Base-by-base conservation (phyloP, 1,140 invertebrate genomes). In the Drosophila azteca region DNA sequence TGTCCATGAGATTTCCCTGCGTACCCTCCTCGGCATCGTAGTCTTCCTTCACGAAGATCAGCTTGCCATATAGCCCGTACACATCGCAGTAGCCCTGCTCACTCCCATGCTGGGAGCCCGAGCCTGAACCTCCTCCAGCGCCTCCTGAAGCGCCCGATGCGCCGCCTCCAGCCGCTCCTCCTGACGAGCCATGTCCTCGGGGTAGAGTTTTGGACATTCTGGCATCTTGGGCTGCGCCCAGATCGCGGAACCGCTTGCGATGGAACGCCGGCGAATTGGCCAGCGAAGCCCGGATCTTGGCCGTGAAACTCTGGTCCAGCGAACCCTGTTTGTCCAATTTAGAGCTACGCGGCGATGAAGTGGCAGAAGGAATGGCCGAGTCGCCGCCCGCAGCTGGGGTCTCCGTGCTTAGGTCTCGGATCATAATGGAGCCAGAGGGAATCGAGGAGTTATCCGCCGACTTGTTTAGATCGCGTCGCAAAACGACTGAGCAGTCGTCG, bases 31-130 rank as follows among this genome's bases (percentile, higher is more conserved):
- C 96, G 9, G 95, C 96, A 49, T 96, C 96, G 79, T 96, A 96
- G 90, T 97, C 96, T 64, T 92, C 91, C 85, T 96, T 96, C 2
- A 97, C 95, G 90, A 97, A 97, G 94, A 98, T 97, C 22, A 98
- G 92, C 81, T 98, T 97, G 0, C 96, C 96, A 82, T 98, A 98
- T 0, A 98, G 92, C 0, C 96, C 97, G 89, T 97, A 98, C 0
- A 98, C 96, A 90, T 97, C 96, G 82, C 96, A 97, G 54, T 94
- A 94, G 50, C 91, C 84, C 66, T 95, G 94, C 2, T 94, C 94
- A 1, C 35, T 11, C 20, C 93, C 93, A 65, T 94, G 93, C 43
- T 85, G 80, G 7, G 70, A 66, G 76, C 35, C 35, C 35, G 35
- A 5, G 11, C 3, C 35, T 0, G 35, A 39, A 13, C 11, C 35